These are phyloP conservation scores for Liasis olivaceus DNA, from an alignment of 2,797 vertebrate species.

Conservation along the genomic window DNA sequence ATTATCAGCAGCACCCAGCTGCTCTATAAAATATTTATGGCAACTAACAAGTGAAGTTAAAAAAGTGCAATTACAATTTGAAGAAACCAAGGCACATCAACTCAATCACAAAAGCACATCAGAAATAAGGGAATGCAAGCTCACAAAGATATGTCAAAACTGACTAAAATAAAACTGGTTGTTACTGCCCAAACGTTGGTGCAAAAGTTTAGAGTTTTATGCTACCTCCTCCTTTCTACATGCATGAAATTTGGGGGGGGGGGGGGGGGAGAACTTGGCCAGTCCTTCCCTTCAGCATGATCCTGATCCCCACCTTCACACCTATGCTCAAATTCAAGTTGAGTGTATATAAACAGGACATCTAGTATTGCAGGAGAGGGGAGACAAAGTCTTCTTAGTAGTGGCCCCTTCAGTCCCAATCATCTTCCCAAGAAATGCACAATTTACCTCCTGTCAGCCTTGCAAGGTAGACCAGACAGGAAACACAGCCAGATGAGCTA, in stretches of 20 bases:
- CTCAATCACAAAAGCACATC: not conserved
- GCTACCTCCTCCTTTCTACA: not conserved
- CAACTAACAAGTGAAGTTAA: not conserved
- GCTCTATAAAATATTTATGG: not conserved
- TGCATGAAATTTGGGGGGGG: not conserved
- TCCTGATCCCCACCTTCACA: not conserved
- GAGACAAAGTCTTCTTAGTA: not conserved
- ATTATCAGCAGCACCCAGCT: not conserved
- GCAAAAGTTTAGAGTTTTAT: not conserved
- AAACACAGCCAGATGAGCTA: not conserved
- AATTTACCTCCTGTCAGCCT: not conserved
- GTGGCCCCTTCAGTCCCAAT: not conserved
- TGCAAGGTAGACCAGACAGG: not conserved
- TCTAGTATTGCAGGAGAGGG: too few relatives aligned
- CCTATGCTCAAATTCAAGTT: not conserved
- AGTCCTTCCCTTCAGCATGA: not conserved
- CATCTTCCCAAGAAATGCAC: not conserved
- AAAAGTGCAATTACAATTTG: not conserved
- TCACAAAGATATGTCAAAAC: not conserved
- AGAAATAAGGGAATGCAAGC: not conserved
- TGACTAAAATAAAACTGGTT: not conserved
- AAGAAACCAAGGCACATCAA: not conserved
- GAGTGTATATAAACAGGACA: not conserved
- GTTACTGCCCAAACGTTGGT: not conserved
- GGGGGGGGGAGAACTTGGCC: rapidly evolving